Percentiles rank a stretch among this genome's conserved stretches.
Conservation (phyloP, 2,797 vertebrate genomes). For the Phoxinus dragarum region DNA sequence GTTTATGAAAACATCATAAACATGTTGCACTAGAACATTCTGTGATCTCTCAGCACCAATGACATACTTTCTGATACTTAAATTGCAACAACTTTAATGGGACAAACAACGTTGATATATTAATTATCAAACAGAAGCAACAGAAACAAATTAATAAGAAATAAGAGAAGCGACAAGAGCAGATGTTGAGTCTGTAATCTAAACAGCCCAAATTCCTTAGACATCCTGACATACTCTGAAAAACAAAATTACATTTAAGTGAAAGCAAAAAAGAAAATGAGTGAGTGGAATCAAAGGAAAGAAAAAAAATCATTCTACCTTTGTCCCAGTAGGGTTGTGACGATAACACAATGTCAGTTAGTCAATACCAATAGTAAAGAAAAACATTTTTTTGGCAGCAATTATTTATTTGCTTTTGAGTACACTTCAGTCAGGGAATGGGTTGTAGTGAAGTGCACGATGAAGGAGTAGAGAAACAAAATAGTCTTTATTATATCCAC, state of each 20-base stretch:
- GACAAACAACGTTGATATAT: neutral
- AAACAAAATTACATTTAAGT: neutral
- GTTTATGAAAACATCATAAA: neutral
- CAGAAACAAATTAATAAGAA: neutral
- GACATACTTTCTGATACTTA: constrained; percentile 2
- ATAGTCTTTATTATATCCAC: too few relatives aligned
- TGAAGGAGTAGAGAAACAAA: too few relatives aligned
- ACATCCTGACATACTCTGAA: neutral
- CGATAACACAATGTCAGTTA: neutral
- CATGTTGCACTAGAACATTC: neutral
- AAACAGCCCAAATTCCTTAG: neutral
- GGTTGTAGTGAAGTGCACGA: too few relatives aligned
- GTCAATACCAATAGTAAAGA: neutral
- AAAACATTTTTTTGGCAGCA: too few relatives aligned
- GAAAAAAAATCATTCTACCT: neutral
- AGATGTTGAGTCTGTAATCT: neutral
- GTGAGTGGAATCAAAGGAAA: neutral
- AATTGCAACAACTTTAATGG: constrained; percentile 8
- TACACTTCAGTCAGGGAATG: too few relatives aligned
- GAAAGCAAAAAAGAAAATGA: neutral
- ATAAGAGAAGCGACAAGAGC: neutral
- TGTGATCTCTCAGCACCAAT: neutral
- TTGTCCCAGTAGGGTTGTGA: neutral
- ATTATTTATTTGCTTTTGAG: too few relatives aligned
- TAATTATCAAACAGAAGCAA: neutral